A percentile compares a stretch with the other conserved stretches of the same genome.
Conservation (phyloP, 2,113 vertebrate species). For the Mobula birostris region DNA sequence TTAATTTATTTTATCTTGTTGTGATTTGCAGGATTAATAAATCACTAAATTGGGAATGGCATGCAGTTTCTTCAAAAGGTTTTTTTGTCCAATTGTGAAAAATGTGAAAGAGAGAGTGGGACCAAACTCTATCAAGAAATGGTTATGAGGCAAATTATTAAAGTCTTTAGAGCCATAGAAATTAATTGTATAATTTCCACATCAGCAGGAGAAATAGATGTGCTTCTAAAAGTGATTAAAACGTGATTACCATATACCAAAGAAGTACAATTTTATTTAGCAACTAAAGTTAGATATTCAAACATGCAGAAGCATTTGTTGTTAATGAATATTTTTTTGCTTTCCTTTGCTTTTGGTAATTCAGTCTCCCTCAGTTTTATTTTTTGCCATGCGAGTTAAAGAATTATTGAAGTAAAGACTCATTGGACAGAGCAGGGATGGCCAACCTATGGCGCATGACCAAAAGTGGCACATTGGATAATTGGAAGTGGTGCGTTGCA, state of each 20-base stretch:
- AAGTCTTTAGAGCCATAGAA: neutral
- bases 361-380: neutral
- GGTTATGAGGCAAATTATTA: neutral
- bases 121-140: neutral
- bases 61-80: slow-evolving; percentile 16
- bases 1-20: slow-evolving; percentile 13
- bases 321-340: neutral
- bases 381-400: neutral
- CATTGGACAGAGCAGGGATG: neutral
- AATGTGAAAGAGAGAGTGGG: neutral
- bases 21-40: slow-evolving; percentile 6
- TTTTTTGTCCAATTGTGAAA: slow-evolving; percentile 12
- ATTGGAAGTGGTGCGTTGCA: too few species aligned
- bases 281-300: neutral
- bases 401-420: neutral
- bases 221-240: slow-evolving; percentile 12
- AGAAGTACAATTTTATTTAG: neutral
- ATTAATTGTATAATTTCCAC: slow-evolving; percentile 1
- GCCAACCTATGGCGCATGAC: too few species aligned
- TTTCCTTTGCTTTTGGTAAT: neutral
- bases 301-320: neutral
- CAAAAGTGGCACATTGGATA: too few species aligned
- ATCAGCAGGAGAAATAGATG: too few species aligned
- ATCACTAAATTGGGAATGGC: slow-evolving; percentile 33
- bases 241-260: neutral